Evolutionary conservation across 2,888 invertebrate species (phyloP), one percentile per base, ranked within the genome.

Genomic region (Apamea monoglypha): DNA sequence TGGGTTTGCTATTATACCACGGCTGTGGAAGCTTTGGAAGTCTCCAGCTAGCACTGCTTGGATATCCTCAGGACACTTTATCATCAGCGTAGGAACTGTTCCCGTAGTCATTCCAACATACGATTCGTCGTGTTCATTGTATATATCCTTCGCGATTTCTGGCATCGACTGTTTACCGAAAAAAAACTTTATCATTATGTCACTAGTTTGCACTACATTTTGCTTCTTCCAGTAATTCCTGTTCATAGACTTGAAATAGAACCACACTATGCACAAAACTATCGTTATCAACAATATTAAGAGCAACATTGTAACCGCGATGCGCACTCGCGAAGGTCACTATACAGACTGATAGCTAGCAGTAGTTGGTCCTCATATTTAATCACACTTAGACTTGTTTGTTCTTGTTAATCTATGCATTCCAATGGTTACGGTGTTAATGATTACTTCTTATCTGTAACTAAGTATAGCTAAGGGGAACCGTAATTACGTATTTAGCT

Each of bases 191-290:
- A 90, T 90, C 4, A 92, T 59, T 1, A 90, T 56, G n/a, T 91
- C 91, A 40, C 90, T 70, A 1, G 87, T 86, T 89, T 95, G 92
- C 40, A 90, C 78, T 14, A 96, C 83, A 79, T 93, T 93, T 59
- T 90, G 90, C 56, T 93, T 93, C 64, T 89, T 91, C 95, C 96
- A 95, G 78, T 95, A 95, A 84, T 93, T 88, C 88, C 88, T 85
- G 80, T 91, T 64, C 56, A 79, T 36, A 77, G 80, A 36, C 80
- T 80, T 59, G 84, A 32, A 29, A 88, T 74, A 63, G 16, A 89
- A 50, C 69, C 93, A 67, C 68, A 90, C 66, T 59, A 88, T 53
- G 78, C 88, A 90, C 36, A 92, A 89, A 1, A 83, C 44, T 73
- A 71, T 84, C 73, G 92, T 90, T 72, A 76, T 81, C 71, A 73